Conservation (phyloP, 2,797 vertebrate genomes). For the Scleropages formosus region DNA sequence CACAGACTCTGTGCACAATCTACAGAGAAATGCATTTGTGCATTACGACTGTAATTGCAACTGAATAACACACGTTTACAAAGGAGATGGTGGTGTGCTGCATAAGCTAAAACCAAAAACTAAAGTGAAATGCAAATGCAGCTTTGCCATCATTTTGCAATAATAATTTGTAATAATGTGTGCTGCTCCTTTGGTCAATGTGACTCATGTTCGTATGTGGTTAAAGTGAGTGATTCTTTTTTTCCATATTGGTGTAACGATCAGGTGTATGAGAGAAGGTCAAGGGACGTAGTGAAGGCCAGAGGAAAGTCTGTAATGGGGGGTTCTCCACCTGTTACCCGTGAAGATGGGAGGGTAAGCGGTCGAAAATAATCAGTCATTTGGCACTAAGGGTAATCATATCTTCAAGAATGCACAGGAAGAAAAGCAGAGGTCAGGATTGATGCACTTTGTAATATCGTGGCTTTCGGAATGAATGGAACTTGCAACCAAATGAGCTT, state of each 20-base stretch:
- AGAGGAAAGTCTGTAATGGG: conserved; percentile 23
- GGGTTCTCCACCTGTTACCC: not conserved
- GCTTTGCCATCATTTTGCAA: too few relatives aligned
- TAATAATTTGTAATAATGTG: not conserved
- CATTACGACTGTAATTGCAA: too few relatives aligned
- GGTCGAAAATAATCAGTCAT: not conserved
- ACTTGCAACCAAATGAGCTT: conserved; percentile 64
- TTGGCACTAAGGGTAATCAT: conserved; percentile 40
- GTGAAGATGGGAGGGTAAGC: not conserved
- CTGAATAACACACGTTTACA: conserved; percentile 19
- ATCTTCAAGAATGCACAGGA: conserved; percentile 35
- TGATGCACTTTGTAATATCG: conserved; percentile 15
- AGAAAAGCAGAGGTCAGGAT: conserved; percentile 27
- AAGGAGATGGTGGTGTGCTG: not conserved
- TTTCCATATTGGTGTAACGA: not conserved
- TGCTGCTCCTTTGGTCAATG: not conserved
- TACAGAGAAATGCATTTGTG: not conserved
- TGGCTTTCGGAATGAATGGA: conserved; percentile 56
- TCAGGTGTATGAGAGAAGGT: not conserved
- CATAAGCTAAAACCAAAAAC: not conserved
- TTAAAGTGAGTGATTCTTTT: not conserved
- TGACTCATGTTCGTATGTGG: conserved; percentile 5
- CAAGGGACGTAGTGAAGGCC: conserved; percentile 26
- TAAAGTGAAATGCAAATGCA: not conserved
- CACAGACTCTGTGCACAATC: not conserved